Evolutionary conservation across 2,113 vertebrate genomes (phyloP).

Genomic region (Lycaon pictus): DNA sequence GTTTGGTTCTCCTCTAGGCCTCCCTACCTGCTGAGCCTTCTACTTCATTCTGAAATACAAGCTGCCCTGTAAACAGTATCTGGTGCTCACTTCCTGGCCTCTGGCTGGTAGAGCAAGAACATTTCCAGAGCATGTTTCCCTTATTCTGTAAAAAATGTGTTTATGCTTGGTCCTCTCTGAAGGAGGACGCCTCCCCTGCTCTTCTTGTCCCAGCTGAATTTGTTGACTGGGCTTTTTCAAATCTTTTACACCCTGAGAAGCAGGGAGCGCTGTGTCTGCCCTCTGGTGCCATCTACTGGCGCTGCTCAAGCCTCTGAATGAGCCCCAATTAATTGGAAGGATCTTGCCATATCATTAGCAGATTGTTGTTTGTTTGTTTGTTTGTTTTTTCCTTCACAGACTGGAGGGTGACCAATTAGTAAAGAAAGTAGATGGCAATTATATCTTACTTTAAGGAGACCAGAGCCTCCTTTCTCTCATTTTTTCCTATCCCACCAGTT

Average conservation of each 20-base stretch:
- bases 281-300: conserved; percentile 86
- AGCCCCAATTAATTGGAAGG: neutral
- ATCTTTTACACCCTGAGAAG: neutral
- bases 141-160: neutral
- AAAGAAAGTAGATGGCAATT: neutral
- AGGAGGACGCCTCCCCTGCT: neutral
- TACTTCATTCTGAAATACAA: conserved; percentile 63
- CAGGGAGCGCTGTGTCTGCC: conserved; percentile 37
- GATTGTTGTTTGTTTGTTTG: too few species aligned
- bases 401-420: neutral
- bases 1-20: neutral
- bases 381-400: neutral
- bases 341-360: neutral
- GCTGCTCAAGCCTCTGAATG: neutral
- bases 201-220: neutral
- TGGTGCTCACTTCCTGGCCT: conserved; percentile 30
- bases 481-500: neutral
- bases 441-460: conserved; percentile 16
- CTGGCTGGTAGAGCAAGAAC: conserved; percentile 24
- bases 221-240: neutral
- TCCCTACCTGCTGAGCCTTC: conserved; percentile 45
- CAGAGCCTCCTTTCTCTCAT: neutral
- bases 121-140: conserved; percentile 49
- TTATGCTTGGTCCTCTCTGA: conserved; percentile 42
- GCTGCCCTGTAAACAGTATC: conserved; percentile 48